Conservation (phyloP, 2,888 invertebrate species). For the Orgyia antiqua region DNA sequence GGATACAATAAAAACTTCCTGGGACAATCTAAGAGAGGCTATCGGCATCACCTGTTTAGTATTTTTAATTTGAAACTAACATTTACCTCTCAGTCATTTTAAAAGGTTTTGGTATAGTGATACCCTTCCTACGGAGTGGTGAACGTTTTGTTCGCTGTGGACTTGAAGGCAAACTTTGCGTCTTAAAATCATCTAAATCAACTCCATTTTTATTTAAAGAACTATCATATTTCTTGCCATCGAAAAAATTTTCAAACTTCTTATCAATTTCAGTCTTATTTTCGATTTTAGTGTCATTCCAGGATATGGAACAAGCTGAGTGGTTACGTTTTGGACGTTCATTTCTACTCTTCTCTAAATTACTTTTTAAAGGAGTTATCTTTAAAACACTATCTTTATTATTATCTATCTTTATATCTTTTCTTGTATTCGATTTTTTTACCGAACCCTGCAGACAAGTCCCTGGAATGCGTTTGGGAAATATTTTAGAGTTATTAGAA, state of each 20-base stretch:
- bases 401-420: slow-evolving; percentile 17
- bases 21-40: no score
- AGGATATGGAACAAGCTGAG: slow-evolving; percentile 70
- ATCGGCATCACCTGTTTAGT: no score
- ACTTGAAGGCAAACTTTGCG: slow-evolving; percentile 79
- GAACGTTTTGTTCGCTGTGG: slow-evolving; percentile 64
- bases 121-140: slow-evolving; percentile 39
- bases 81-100: slow-evolving; percentile 82
- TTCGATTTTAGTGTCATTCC: slow-evolving; percentile 61
- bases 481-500: slow-evolving; percentile 14
- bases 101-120: slow-evolving; percentile 83
- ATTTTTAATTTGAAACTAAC: no score
- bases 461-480: slow-evolving; percentile 19
- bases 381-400: slow-evolving; percentile 30
- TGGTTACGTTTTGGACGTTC: slow-evolving; percentile 57
- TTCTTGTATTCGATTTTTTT: slow-evolving; percentile 21
- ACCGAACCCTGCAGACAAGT: slow-evolving; percentile 35
- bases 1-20: no score
- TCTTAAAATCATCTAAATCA: slow-evolving; percentile 52
- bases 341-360: slow-evolving; percentile 37
- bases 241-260: slow-evolving; percentile 62
- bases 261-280: slow-evolving; percentile 52
- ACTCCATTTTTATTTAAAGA: slow-evolving; percentile 23
- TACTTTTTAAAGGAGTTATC: slow-evolving; percentile 29
- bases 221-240: slow-evolving; percentile 36